Base-by-base conservation (phyloP, 2,888 invertebrate species). In the Cacoxenus indagator region DNA sequence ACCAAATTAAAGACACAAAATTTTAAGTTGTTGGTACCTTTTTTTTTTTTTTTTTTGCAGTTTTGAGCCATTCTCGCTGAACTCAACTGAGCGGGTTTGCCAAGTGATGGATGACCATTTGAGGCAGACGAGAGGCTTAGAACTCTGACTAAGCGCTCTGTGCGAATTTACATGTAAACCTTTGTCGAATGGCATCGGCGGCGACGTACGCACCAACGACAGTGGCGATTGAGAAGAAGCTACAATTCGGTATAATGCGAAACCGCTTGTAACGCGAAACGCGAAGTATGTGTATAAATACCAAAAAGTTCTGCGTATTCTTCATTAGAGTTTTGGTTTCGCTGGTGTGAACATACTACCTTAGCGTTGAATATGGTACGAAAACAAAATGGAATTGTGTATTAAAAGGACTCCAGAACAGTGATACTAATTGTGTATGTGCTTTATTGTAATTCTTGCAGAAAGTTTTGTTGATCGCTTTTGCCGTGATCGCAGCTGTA, bases 241-340 rank as follows among this genome's bases (percentile, higher is more conserved):
- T 69, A 45, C 71, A 43, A n/a, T n/a, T 19, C 66, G 67, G 43
- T 67, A 70, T n/a, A 9, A 64, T 45, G 67, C 61, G 61, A 62
- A 62, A 62, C 43, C 43, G 61, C 77, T 77, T 70, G 46, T 68
- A 69, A 71, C 26, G 67, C 70, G 61, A 65, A 76, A 70, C 69
- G 75, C 75, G 76, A 70, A 82, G 77, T 80, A 79, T 82, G 69
- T 81, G 84, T 85, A 85, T 85, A 85, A 85, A 85, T 85, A 83
- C 78, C 81, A 76, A 78, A 84, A 83, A 74, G 78, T 84, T 82
- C 81, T 84, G 69, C 77, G 75, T 78, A 78, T 78, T 80, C 76
- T 76, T 78, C 86, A 85, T 85, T 78, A 78, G 80, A 85, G 83
- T 81, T 81, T 83, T 74, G 74, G 74, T 75, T 77, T 81, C 75